Evolutionary conservation across 1,140 invertebrate species (phyloP).

Genomic region (Plutomurus gul): DNA sequence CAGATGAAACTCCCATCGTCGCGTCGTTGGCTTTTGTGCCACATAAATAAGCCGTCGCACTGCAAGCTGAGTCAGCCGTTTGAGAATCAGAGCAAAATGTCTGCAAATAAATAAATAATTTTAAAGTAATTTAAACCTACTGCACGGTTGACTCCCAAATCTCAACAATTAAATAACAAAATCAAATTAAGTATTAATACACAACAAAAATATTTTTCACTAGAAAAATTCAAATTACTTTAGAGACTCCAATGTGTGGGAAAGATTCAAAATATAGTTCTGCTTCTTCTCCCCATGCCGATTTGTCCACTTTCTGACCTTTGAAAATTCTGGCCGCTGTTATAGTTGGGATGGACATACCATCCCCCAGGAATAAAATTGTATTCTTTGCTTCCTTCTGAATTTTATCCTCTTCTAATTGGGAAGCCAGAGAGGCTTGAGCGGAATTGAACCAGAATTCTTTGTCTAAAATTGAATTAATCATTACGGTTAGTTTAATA

Average conservation of each 20-base stretch:
- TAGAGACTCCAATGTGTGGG: constrained; percentile 68
- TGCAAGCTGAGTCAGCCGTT: constrained; percentile 62
- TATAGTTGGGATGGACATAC: constrained; percentile 69
- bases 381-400: constrained; percentile 67
- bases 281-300: constrained; percentile 64
- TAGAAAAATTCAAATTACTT: constrained; percentile 65
- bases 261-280: constrained; percentile 76
- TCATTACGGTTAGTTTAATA: not conserved
- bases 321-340: constrained; percentile 54
- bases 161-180: too few relatives aligned
- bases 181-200: not conserved
- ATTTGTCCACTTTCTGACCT: constrained; percentile 63
- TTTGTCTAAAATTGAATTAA: too few relatives aligned
- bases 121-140: not conserved
- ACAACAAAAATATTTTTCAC: too few relatives aligned
- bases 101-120: constrained; percentile 52
- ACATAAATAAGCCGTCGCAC: constrained; percentile 61
- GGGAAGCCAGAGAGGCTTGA: not conserved
- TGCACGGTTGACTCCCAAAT: too few relatives aligned
- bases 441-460: constrained; percentile 20
- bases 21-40: constrained; percentile 57
- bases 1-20: constrained; percentile 53
- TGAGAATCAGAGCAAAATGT: constrained; percentile 59
- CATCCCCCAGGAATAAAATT: constrained; percentile 76
- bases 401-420: not conserved